Evolutionary conservation across 2,888 invertebrate species (phyloP), one percentile per base, ranked within the genome.

Genomic region (Unio delphinus): DNA sequence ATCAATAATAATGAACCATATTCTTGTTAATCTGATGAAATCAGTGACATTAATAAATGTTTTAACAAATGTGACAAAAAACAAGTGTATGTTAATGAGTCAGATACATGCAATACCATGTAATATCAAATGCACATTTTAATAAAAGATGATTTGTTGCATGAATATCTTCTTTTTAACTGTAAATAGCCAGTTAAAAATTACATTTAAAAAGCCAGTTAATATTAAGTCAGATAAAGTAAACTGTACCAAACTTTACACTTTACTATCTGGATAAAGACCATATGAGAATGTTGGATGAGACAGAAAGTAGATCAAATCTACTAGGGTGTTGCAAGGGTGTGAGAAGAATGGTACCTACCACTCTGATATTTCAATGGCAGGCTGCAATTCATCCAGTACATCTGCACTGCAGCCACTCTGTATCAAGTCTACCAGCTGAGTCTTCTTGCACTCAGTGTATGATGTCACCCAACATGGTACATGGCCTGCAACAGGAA

Each of bases 331-430:
- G 23, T 8, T 20, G 57, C 34, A 45, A 68, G 4, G n/a, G 11
- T 11, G 11, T 45, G 45, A 45, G 45, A 11, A 45, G 11, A 54
- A 23, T n/a, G 30, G 62, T n/a, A 75, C 73, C 63, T 73, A 87
- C 87, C 87, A 87, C 75, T 92, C 92, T 67, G 91, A 91, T 66
- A 92, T 90, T 78, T 89, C 84, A 74, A 93, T 92, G n/a, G 90
- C 87, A 6, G 93, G 93, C 78, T 91, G 91, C 55, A 91, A 84
- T 63, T 88, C 81, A 71, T 92, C 91, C 64, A 93, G 81, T 28
- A 93, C 83, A 69, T 88, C 80, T 20, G 80, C 75, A 30, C 88
- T 76, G 30, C 91, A 80, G n/a, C 91, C 91, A 78, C 90, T 89
- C 15, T 82, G 72, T 5, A 84, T 58, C 17, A 93, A 83, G 78